phyloP scores from a whole-genome alignment of 1,140 invertebrate genomes.

The Linepithema humile region DNA sequence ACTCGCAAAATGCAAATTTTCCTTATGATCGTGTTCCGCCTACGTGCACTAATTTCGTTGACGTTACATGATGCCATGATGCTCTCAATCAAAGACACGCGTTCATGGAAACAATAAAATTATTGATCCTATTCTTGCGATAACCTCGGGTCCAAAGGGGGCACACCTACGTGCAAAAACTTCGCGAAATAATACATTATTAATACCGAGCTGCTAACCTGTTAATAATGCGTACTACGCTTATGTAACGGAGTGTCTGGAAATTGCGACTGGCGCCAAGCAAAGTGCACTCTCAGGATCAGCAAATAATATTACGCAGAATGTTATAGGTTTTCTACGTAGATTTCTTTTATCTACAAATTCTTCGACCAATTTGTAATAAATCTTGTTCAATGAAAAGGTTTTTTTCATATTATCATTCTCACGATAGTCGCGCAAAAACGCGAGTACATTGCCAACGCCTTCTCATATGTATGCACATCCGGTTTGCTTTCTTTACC shows the following conservation, averaged over 20 bases:
- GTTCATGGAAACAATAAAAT: slow-evolving; percentile 51
- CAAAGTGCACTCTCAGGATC: slow-evolving; percentile 18
- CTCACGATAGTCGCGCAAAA: background rate
- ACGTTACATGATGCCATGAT: background rate
- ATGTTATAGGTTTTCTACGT: background rate
- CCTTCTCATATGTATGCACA: slow-evolving; percentile 13
- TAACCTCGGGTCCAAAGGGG: background rate
- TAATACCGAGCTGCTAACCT: slow-evolving; percentile 45
- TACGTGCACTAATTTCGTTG: slow-evolving; percentile 19
- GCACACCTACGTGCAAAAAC: slow-evolving; percentile 57
- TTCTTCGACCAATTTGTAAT: background rate
- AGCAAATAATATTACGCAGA: slow-evolving; percentile 8
- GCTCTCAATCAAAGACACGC: slow-evolving; percentile 36
- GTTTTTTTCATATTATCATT: background rate
- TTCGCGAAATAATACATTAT: slow-evolving; percentile 63
- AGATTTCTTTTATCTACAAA: background rate
- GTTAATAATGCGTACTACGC: slow-evolving; percentile 34
- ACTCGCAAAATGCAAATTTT: slow-evolving; percentile 23
- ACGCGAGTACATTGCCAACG: background rate
- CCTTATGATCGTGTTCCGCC: background rate
- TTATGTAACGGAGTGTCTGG: slow-evolving; percentile 46
- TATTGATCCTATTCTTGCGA: slow-evolving; percentile 50
- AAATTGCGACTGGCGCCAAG: slow-evolving; percentile 35
- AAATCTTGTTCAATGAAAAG: background rate
- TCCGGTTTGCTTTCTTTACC: slow-evolving; percentile 44